Evolutionary conservation across 2,888 invertebrate species (phyloP).

Genomic region (Philereme vetulata): DNA sequence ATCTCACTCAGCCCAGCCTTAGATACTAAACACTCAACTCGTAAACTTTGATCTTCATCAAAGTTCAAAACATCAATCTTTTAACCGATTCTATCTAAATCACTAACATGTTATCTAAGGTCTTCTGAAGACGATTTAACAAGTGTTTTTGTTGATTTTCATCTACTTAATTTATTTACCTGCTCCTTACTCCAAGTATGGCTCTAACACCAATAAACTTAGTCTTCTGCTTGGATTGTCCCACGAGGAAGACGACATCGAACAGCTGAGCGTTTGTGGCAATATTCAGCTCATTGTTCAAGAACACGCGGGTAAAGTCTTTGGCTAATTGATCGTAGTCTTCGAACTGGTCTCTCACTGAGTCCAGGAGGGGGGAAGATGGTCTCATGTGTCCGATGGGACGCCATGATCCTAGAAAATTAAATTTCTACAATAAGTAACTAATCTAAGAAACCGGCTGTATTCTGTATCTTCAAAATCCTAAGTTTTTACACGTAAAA

Average conservation of each 20-base stretch:
- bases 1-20: no score
- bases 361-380: conserved; percentile 95
- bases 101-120: no score
- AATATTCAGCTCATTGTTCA: conserved; percentile 91
- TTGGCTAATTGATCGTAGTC: conserved; percentile 97
- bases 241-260: conserved; percentile 95
- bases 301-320: conserved; percentile 95
- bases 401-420: conserved; percentile 91
- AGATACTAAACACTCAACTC: no score
- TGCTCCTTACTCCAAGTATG: conserved; percentile 94
- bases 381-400: conserved; percentile 97
- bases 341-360: conserved; percentile 96
- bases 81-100: no score
- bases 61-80: no score
- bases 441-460: background rate
- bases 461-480: no score
- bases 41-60: no score
- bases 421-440: background rate
- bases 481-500: no score
- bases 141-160: no score
- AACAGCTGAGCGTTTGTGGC: conserved; percentile 92
- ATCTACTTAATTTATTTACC: conserved; percentile 72
- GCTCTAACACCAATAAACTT: conserved; percentile 96
- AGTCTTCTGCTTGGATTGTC: conserved; percentile 95
- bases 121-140: no score